Conservation (phyloP, 2,797 vertebrate genomes). For the Halcyon chelicuti region DNA sequence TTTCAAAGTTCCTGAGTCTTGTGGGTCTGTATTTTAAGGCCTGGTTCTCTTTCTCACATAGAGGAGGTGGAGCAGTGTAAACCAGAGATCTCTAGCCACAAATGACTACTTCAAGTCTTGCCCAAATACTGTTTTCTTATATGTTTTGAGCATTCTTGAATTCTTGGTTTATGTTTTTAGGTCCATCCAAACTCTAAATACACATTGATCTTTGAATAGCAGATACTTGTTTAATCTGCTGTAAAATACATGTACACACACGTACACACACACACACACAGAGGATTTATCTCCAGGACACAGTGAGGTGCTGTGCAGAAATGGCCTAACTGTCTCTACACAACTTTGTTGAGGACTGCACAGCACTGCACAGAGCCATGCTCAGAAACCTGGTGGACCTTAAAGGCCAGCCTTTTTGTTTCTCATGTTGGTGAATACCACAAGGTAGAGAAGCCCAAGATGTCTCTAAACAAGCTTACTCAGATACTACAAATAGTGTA, state of each 20-base stretch:
- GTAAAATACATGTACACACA: neutral
- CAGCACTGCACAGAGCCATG: neutral
- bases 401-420: neutral
- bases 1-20: neutral
- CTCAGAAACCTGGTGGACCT: neutral
- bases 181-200: conserved; percentile 47
- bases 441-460: neutral
- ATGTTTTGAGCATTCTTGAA: conserved; percentile 36
- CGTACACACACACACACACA: neutral
- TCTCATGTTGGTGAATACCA: neutral
- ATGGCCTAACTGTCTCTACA: conserved; percentile 29
- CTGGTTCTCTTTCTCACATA: neutral
- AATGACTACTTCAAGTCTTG: conserved; percentile 35
- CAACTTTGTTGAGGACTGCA: neutral
- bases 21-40: conserved; percentile 26
- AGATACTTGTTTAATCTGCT: conserved; percentile 56
- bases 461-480: neutral
- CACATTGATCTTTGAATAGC: conserved; percentile 39
- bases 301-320: conserved; percentile 51
- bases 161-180: conserved; percentile 55
- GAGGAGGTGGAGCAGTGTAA: conserved; percentile 17
- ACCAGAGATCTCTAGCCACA: conserved; percentile 51
- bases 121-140: conserved; percentile 53
- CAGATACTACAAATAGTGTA: neutral
- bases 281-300: conserved; percentile 40